Evolutionary conservation across 2,113 vertebrate genomes (phyloP).

Genomic region (Stercorarius parasiticus): DNA sequence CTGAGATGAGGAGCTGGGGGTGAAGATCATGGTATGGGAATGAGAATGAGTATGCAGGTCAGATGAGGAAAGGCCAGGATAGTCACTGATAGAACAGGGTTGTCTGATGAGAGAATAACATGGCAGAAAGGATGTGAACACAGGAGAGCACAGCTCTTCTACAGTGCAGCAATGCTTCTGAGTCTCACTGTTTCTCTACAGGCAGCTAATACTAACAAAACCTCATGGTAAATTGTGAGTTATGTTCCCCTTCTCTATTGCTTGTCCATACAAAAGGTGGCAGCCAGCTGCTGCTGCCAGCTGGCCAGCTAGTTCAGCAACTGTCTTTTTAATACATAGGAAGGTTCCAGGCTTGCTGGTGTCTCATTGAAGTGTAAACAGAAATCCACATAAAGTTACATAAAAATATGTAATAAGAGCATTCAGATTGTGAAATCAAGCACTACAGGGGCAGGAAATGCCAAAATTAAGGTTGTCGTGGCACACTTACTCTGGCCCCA

Average conservation of each 20-base stretch:
- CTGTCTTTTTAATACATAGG: neutral
- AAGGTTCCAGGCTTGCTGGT: neutral
- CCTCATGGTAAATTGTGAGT: neutral
- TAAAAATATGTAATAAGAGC: neutral
- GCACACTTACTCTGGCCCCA: neutral
- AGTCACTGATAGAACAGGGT: neutral
- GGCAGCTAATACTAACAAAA: neutral
- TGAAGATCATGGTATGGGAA: neutral
- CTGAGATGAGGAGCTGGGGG: neutral
- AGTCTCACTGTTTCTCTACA: neutral
- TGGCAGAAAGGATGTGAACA: neutral
- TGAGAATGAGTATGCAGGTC: neutral
- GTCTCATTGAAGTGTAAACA: neutral
- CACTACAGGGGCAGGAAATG: neutral
- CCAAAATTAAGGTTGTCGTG: neutral
- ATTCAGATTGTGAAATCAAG: neutral
- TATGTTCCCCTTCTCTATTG: neutral
- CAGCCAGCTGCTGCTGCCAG: neutral
- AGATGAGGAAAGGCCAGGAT: neutral
- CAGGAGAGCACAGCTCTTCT: neutral
- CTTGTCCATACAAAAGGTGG: neutral
- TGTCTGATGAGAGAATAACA: neutral
- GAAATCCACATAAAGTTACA: neutral
- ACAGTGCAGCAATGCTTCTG: neutral
- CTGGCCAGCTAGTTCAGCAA: neutral